Evolutionary conservation across 2,797 vertebrate genomes (phyloP), one percentile per base, ranked within the genome.

Genomic region (Sciurus vulgaris): DNA sequence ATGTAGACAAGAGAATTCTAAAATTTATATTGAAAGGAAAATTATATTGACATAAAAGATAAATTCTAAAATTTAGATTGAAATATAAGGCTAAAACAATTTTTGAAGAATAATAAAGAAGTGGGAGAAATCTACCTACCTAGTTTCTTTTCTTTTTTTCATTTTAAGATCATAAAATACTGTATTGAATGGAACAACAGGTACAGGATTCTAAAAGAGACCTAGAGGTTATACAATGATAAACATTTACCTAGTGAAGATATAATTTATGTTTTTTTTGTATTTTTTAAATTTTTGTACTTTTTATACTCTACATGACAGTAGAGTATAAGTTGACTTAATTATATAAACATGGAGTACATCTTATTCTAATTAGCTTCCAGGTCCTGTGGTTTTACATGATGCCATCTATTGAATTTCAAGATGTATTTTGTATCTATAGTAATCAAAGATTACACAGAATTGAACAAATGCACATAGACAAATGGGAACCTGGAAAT

Each of bases 141-240:
- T 56, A 56, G 2, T 6, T 54, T 54, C 44, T 54, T 56, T 56
- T 56, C 54, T 56, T 56, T 56, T 54, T 22, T 18, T 17, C 17
- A 22, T 56, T 22, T 56, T 65, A 94, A 84, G 35, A 86, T 88
- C 67, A 85, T 83, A 86, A 96, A 92, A 84, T 74, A 88, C 35
- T 82, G 7, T 74, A 24, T 28, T 93, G 38, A 94, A 86, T 47
- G 38, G 44, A 92, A 92, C 14, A 76, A 93, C 30, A 89, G 33
- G 13, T 72, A 83, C 38, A 73, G 7, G 24, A 96, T 72, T 96
- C 59, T 91, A 28, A 94, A 81, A 91, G 72, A 91, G 20, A 87
- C 15, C 30, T 81, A 51, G 77, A 78, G 49, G 86, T 93, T 89
- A 93, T 65, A 88, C 73, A 87, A 13, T 59, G 67, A 81, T 74